Base-by-base conservation (phyloP, 2,797 vertebrate species). In the Sebastolobus alascanus region DNA sequence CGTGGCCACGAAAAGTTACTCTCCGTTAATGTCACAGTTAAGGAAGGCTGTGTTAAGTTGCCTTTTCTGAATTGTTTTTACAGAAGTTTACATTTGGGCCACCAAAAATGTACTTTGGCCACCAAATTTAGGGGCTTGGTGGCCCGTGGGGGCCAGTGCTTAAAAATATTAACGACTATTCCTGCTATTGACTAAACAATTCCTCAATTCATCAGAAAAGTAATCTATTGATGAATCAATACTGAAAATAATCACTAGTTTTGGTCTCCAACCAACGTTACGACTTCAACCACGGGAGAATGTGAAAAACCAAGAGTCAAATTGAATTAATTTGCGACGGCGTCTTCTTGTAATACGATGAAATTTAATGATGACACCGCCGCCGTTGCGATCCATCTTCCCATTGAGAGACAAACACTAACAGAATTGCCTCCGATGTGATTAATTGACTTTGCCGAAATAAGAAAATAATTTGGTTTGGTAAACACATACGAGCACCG, bases 391-490 rank as follows among this genome's bases (percentile, higher is more conserved):
- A 85, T 92, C 83, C 75, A 61, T 90, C 87, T 85, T 80, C 66
- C 75, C 33, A 68, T 58, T 55, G 74, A 78, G 76, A 78, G 38
- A 68, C 70, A 60, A 78, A 71, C 76, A 68, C 80, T 60, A 83
- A 83, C 77, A 73, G 55, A 82, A 90, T 84, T 60, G 73, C 74
- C 83, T 90, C 74, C n/a, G 37, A 37, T 69, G 73, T 86, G 91
- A 92, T 89, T 86, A 90, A 92, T 84, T 88, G 84, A 83, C 81
- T 79, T 85, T 86, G 77, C 70, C 40, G 69, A 86, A 91, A 85
- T 86, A 89, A 89, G 73, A 89, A 83, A 88, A 88, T 86, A 76
- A 92, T 92, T 88, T 86, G 84, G 79, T 88, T 88, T 75, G 79
- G 84, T 87, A 86, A 90, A 86, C 84, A 89, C 84, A 89, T 85